Evolutionary conservation across 2,888 invertebrate genomes (phyloP), one percentile per base, ranked within the genome.

Genomic region (Acleris holmiana): DNA sequence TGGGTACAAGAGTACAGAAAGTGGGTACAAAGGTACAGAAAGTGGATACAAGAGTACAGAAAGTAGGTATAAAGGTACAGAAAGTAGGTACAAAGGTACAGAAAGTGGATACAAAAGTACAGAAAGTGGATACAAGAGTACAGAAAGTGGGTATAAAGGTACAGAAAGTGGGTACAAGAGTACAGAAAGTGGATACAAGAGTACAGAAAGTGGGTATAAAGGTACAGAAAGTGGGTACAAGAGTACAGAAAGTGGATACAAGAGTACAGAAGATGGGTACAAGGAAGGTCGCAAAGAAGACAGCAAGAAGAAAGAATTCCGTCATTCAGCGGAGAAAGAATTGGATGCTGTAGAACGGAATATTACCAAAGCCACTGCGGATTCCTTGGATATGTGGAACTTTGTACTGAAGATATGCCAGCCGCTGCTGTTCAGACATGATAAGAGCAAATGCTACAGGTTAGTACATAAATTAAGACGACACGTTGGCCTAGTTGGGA

Each of bases 331-430:
- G 19, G 87, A 88, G 17, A 88, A 84, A 40, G 86, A 87, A 2
- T 47, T 80, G 8, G 79, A 79, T 4, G 65, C 72, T 1, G 23
- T 79, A 15, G 79, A 77, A n/a, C 68, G 57, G 4, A 79, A 80
- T 29, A 80, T 91, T 77, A 72, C 86, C 0, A 86, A 80, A 64
- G 76, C 83, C 0, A 91, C 86, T 0, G 77, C 85, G 0, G 85
- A 88, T 49, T 91, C 91, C 0, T 69, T 92, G 60, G 91, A 92
- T 47, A 88, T 86, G 0, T 93, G 92, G 91, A 89, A 85, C 57
- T 91, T 91, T 69, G 88, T 93, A 1, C 65, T 91, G 46, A 91
- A 93, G 75, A 88, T 91, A 1, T 93, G 93, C 56, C 91, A 92
- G 69, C 93, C 92, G 0, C 68, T 92, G 65, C 69, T 92, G 59